phyloP scores from a whole-genome alignment of 64 coral and sea anemone genomes.

The Catalaphyllia jardinei region DNA sequence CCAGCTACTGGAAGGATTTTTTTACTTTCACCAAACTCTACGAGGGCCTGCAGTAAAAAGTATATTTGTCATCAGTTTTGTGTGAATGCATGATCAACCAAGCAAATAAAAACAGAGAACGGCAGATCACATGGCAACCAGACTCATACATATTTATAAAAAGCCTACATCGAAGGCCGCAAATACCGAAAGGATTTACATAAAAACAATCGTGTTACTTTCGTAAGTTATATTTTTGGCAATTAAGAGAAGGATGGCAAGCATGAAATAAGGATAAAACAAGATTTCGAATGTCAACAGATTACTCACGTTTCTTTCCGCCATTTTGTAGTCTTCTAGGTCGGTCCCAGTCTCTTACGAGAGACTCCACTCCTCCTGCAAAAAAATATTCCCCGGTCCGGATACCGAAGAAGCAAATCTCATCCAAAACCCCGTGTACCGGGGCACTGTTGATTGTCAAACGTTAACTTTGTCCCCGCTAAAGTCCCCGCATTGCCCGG shows the following conservation, averaged over 20 bases:
- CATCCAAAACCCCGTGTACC: slow-evolving; percentile 26
- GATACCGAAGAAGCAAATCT: slow-evolving; percentile 31
- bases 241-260: neutral
- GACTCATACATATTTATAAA: too few relatives aligned
- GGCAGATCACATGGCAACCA: too few relatives aligned
- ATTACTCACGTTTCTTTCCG: slow-evolving; percentile 21
- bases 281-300: neutral
- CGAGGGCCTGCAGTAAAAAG: slow-evolving; percentile 50
- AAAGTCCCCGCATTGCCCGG: slow-evolving; percentile 8
- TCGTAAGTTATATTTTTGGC: too few relatives aligned
- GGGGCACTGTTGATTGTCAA: slow-evolving; percentile 1
- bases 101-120: too few relatives aligned
- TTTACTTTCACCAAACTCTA: slow-evolving; percentile 53
- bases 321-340: neutral
- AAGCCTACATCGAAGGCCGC: too few relatives aligned
- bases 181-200: too few relatives aligned
- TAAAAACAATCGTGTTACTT: too few relatives aligned
- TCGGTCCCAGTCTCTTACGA: neutral
- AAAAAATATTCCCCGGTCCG: slow-evolving; percentile 7
- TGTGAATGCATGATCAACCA: too few relatives aligned
- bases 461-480: too few relatives aligned
- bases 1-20: slow-evolving; percentile 48
- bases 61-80: too few relatives aligned
- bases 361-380: neutral
- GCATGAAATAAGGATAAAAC: neutral